These are phyloP conservation scores for Latrodectus elegans DNA, from an alignment of 2,888 invertebrate genomes.

Conservation along the genomic window DNA sequence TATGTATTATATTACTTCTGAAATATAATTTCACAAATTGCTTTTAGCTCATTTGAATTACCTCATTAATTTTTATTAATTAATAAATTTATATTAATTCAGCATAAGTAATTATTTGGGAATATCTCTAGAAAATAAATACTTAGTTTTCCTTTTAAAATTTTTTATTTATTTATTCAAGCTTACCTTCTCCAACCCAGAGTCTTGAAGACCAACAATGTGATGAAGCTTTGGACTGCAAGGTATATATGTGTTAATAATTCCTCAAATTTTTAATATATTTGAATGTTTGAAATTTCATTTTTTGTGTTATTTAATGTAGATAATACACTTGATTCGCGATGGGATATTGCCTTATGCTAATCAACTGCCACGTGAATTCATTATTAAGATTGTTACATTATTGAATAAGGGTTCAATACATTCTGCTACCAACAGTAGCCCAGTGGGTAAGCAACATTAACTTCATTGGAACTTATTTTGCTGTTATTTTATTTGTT, in stretches of 20 bases:
- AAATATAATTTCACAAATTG: no score
- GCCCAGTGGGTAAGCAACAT: conserved; percentile 70
- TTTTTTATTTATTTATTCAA: conserved; percentile 72
- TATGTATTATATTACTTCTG: no score
- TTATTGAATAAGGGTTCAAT: conserved; percentile 90
- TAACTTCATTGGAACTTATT: no score
- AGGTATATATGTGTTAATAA: conserved; percentile 72
- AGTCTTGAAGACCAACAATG: conserved; percentile 78
- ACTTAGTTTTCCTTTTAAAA: not conserved
- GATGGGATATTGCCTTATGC: conserved; percentile 89
- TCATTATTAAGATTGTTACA: conserved; percentile 87
- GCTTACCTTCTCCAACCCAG: conserved; percentile 77
- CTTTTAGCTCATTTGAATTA: not conserved
- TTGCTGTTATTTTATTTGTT: no score
- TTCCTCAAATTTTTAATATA: not conserved
- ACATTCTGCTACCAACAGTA: conserved; percentile 79
- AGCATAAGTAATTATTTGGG: not conserved
- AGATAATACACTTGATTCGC: conserved; percentile 85
- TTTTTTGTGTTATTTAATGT: conserved; percentile 70
- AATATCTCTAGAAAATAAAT: not conserved
- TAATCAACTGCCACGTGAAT: conserved; percentile 84
- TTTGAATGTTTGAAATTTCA: not conserved
- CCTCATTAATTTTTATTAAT: conserved; percentile 19
- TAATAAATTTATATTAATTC: not conserved
- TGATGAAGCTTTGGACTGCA: conserved; percentile 85